Percentiles rank a stretch among this genome's conserved stretches.
phyloP scores from a whole-genome alignment of 2,888 invertebrate species.

The Ligdia adustata region DNA sequence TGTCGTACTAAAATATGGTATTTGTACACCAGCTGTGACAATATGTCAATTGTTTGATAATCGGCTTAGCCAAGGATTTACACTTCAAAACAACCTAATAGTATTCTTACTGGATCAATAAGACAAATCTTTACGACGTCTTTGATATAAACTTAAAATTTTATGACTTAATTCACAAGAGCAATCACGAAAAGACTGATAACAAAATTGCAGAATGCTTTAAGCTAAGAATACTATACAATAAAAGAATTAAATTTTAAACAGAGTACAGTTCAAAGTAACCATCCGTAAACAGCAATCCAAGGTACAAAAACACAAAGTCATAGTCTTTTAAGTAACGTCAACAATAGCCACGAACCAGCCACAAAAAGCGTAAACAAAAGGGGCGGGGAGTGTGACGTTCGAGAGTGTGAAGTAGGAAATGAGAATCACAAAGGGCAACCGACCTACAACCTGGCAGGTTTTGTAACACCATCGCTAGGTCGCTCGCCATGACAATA shows the following conservation, averaged over 20 bases:
- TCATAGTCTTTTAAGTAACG: constrained; percentile 18
- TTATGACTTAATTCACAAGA: no score
- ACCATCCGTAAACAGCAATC: constrained; percentile 14
- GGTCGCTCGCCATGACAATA: constrained; percentile 18
- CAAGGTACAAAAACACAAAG: constrained; percentile 13
- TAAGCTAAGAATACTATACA: no score
- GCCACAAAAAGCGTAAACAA: constrained; percentile 53
- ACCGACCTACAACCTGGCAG: constrained; percentile 53
- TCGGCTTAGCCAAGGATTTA: constrained; percentile 21
- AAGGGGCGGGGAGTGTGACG: constrained; percentile 34
- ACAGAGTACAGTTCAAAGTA: constrained; percentile 1
- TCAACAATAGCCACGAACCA: constrained; percentile 27
- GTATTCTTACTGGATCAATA: not conserved
- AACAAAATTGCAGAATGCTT: no score
- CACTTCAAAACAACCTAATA: constrained; percentile 9
- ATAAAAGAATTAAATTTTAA: no score
- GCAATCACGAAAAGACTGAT: not conserved
- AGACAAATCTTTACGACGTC: not conserved
- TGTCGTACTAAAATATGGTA: constrained; percentile 43
- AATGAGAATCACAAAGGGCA: constrained; percentile 40
- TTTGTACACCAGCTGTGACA: constrained; percentile 46
- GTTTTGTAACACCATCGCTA: constrained; percentile 42
- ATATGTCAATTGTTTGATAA: constrained; percentile 36
- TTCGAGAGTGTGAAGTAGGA: constrained; percentile 35
- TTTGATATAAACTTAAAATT: no score